Evolutionary conservation across 2,797 vertebrate genomes (phyloP).

Genomic region (Acrossocheilus fasciatus): DNA sequence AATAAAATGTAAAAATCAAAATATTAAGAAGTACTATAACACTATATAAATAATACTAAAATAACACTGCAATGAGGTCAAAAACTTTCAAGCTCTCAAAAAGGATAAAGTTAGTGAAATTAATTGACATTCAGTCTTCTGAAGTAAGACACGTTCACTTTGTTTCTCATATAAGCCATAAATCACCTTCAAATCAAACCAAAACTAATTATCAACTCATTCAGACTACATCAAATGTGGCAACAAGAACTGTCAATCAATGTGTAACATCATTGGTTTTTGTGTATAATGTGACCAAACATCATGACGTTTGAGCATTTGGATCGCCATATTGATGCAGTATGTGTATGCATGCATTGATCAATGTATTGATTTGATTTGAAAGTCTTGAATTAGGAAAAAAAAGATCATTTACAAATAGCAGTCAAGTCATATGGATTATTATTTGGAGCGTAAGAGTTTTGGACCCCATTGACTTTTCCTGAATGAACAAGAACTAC

Average conservation of each 20-base stretch:
- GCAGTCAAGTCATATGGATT: background rate
- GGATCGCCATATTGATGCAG: background rate
- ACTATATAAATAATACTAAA: background rate
- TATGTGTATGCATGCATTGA: background rate
- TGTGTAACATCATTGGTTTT: background rate
- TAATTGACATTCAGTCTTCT: background rate
- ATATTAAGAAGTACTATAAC: background rate
- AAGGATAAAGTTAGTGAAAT: background rate
- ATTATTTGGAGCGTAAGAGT: background rate
- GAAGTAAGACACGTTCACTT: background rate
- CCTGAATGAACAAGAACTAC: background rate
- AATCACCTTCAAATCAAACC: slow-evolving; percentile 20
- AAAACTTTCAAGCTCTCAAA: background rate
- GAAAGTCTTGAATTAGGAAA: background rate
- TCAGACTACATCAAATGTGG: background rate
- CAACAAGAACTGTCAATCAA: background rate
- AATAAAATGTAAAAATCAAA: background rate
- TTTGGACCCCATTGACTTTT: background rate
- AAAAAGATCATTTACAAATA: background rate
- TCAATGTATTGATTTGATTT: background rate
- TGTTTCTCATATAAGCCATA: background rate
- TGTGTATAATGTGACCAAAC: background rate
- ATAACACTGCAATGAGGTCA: background rate
- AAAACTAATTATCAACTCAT: background rate
- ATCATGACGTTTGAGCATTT: background rate